Evolutionary conservation across 2,797 vertebrate species (phyloP), one percentile per base, ranked within the genome.

Genomic region (Sebastes glaucus): DNA sequence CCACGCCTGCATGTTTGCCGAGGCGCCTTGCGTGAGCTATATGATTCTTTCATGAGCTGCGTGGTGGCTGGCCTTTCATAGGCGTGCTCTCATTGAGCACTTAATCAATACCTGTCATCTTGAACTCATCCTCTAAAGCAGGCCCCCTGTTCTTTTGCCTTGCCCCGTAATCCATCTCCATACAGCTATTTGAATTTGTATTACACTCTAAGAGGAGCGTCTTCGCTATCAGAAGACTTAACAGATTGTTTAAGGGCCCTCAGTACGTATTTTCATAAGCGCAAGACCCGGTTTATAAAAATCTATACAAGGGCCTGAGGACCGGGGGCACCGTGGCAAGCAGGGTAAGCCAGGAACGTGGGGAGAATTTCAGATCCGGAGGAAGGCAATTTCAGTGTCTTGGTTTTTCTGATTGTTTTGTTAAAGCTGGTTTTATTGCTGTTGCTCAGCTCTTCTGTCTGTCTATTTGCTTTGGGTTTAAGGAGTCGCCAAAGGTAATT

Each of bases 21-120:
- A 89, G 79, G 81, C 53, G 77, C 67, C 89, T 88, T 67, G 72
- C 83, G 78, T 80, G 82, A 86, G 89, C 84, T 80, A 49, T 89
- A 91, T 93, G 91, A 94, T 94, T 94, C 89, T 94, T 95, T 95
- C 91, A 95, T 94, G 89, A 94, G 93, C 88, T 85, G 81, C 81
- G 83, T 77, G 87, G 88, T 89, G 87, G 88, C 85, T 85, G 88
- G 91, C 87, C 89, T 93, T 94, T 94, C 87, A 86, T 84, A 85
- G 79, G 79, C 82, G 22, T 74, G 85, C 82, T 87, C 88, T 93
- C 90, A 88, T 90, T 92, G 88, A 94, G 91, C 94, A 94, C 86
- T 92, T 94, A 93, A 95, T 96, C 95, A 94, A 96, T 95, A 96
- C 76, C 92, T 94, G 94, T 93, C 92, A 94, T 94, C 89, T 93